Evolutionary conservation across 2,113 vertebrate genomes (phyloP).

Genomic region (Procavia capensis): DNA sequence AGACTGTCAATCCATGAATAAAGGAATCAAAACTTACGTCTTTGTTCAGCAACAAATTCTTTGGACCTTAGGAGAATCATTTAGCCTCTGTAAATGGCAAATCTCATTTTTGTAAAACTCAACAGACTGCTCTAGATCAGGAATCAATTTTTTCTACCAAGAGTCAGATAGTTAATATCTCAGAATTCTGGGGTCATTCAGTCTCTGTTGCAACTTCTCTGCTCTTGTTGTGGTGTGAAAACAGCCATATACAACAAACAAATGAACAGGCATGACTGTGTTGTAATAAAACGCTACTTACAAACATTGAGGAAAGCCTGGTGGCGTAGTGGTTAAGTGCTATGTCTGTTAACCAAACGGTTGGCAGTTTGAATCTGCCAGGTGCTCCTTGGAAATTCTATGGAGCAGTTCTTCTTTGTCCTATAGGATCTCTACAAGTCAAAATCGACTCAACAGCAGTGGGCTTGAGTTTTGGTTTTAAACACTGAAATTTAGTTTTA

Average conservation of each 20-base stretch:
- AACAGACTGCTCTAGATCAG: background rate
- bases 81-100: background rate
- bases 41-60: background rate
- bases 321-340: too few species aligned
- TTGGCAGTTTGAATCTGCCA: too few species aligned
- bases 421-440: too few species aligned
- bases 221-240: background rate
- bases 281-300: background rate
- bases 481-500: constrained; percentile 5
- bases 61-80: background rate
- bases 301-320: background rate
- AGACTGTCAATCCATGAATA: background rate
- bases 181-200: too few species aligned
- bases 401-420: too few species aligned
- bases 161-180: background rate
- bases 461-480: too few species aligned
- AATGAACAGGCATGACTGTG: background rate
- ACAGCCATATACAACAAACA: background rate
- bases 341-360: too few species aligned
- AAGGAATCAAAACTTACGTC: background rate
- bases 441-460: too few species aligned
- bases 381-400: too few species aligned
- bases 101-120: background rate
- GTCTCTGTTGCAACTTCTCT: background rate
- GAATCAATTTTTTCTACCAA: background rate